Conservation (phyloP, 2,113 vertebrate genomes). For the Sapayoa aenigma region DNA sequence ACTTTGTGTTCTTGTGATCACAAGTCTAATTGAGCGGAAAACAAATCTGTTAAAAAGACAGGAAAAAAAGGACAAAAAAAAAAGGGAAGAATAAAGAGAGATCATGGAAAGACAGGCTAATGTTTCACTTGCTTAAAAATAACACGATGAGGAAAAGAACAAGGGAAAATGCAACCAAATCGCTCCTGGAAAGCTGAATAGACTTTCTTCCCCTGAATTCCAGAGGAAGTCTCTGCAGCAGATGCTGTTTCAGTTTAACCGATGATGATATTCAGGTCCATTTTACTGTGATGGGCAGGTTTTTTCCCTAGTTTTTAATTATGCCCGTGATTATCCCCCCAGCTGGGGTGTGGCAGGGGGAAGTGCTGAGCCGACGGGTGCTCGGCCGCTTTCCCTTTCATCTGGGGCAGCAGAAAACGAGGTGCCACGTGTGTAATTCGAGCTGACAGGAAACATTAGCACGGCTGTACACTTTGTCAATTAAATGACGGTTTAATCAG, state of each 20-base stretch:
- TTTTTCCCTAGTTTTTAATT: background rate
- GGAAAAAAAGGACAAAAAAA: background rate
- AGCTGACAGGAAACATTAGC: conserved; percentile 75
- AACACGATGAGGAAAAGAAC: conserved; percentile 39
- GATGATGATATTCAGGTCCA: background rate
- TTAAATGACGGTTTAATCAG: conserved; percentile 79
- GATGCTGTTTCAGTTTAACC: background rate
- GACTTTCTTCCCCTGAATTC: background rate
- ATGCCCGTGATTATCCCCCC: background rate
- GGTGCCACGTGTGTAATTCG: conserved; percentile 63
- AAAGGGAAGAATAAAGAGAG: background rate
- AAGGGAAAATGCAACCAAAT: conserved; percentile 20
- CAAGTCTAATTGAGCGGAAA: conserved; percentile 80
- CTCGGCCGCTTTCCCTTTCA: background rate
- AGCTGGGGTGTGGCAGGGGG: background rate
- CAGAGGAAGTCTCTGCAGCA: background rate
- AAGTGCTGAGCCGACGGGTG: background rate
- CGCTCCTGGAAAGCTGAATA: background rate
- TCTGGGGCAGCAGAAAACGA: background rate
- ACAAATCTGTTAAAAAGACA: conserved; percentile 75
- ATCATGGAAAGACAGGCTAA: conserved; percentile 46
- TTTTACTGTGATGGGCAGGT: background rate
- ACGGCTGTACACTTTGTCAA: conserved; percentile 65
- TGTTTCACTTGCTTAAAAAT: conserved; percentile 54
- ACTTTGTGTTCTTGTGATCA: conserved; percentile 76